Evolutionary conservation across 2,888 invertebrate genomes (phyloP), one percentile per base, ranked within the genome.

Genomic region (Lacanobia oleracea): DNA sequence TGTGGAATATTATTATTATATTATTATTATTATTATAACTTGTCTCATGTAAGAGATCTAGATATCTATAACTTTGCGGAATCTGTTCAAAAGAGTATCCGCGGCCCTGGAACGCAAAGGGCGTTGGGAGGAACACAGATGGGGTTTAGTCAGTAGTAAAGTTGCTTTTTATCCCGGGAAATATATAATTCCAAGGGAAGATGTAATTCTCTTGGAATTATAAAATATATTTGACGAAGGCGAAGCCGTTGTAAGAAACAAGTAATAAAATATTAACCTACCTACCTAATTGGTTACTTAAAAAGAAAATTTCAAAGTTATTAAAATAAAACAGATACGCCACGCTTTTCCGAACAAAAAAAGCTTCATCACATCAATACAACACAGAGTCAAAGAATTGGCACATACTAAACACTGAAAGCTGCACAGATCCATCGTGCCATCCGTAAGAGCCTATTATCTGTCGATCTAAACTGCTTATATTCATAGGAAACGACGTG

Each of bases 361-460:
- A 27, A 43, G 10, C 0, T 18, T 37, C 1, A 23, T 18, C 14
- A 9, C 14, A 0, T 21, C 23, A 37, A 16, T 51, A 53, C 23
- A 53, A 50, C 14, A 23, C 37, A 54, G 12, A 0, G 8, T 5
- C 9, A 70, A 10, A 71, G 14, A 7, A 33, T 57, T 10, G 9
- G 7, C 8, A 23, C 23, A 23, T 12, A 7, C 3, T 16, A 59
- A 23, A 23, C 16, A 10, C 33, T 50, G 8, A 56, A 71, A 63
- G 53, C 40, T 53, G 8, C n/a, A 53, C 45, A 71, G 23, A 65
- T 43, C 14, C 27, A 62, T 37, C 37, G 33, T 33, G 40, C 48
- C 21, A 65, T 40, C 56, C 51, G 18, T 71, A 51, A 65, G 48
- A 50, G n/a, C 6, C 14, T 12, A 57, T 65, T 65, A 75, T 78